A percentile compares a stretch with the other conserved stretches of the same genome.
These are phyloP conservation scores for Ormyrus thymus DNA, from an alignment of 2,888 invertebrate genomes.

Conservation along the genomic window DNA sequence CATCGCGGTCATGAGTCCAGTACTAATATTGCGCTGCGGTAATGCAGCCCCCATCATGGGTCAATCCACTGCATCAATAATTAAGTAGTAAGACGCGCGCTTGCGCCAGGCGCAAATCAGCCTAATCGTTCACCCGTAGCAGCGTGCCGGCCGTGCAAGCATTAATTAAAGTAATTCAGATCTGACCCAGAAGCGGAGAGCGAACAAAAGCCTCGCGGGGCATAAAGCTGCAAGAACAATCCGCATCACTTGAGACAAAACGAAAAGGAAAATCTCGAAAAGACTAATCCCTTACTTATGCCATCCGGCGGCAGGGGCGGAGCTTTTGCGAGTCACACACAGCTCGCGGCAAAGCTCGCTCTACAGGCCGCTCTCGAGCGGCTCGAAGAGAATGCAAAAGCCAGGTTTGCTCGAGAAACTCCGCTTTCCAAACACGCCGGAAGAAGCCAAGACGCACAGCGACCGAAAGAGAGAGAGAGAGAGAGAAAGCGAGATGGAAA, in stretches of 20 bases:
- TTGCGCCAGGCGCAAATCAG: too few species aligned
- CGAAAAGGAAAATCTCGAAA: constrained; percentile 32
- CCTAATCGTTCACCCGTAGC: too few species aligned
- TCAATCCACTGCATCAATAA: too few species aligned
- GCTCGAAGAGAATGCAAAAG: constrained; percentile 32
- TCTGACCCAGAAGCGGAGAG: too few species aligned
- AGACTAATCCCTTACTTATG: constrained; percentile 26
- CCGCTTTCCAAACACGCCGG: constrained; percentile 18
- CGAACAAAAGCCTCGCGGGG: too few species aligned
- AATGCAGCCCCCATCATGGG: too few species aligned
- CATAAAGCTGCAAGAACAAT: background rate
- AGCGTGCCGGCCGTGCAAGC: too few species aligned
- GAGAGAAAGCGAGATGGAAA: background rate
- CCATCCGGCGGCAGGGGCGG: background rate
- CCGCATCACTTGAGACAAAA: background rate
- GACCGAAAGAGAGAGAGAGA: background rate
- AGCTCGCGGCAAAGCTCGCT: constrained; percentile 1
- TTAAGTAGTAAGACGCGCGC: too few species aligned
- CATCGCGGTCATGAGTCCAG: too few species aligned
- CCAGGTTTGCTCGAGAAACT: constrained; percentile 23
- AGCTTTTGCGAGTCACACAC: background rate
- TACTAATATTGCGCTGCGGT: too few species aligned
- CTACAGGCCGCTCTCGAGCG: background rate
- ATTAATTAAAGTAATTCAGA: too few species aligned
- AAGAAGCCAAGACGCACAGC: background rate